Conservation (phyloP, 2,113 vertebrate species). For the Clarias gariepinus region DNA sequence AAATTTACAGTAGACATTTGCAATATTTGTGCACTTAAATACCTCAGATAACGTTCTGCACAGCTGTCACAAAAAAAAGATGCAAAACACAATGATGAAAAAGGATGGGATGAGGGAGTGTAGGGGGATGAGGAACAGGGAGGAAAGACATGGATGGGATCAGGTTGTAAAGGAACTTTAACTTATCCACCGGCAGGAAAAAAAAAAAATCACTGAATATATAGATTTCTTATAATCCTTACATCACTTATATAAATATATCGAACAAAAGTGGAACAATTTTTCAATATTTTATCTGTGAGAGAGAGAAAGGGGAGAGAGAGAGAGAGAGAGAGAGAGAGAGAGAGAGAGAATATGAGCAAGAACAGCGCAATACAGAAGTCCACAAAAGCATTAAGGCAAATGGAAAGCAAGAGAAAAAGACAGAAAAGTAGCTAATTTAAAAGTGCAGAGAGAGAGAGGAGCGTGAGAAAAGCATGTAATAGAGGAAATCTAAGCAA, state of each 20-base stretch:
- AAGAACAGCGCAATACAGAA: conserved; percentile 75
- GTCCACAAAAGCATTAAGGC: conserved; percentile 81
- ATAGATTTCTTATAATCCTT: conserved; percentile 82
- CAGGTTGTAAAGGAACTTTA: conserved; percentile 62
- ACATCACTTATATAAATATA: conserved; percentile 86
- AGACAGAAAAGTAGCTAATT: conserved; percentile 43
- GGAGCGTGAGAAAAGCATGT: not conserved
- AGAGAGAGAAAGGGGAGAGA: conserved; percentile 33
- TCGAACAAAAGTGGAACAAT: conserved; percentile 65
- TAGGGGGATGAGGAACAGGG: conserved; percentile 54
- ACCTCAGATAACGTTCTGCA: conserved; percentile 78
- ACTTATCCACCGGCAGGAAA: conserved; percentile 67
- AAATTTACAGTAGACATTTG: conserved; percentile 85
- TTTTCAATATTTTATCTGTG: conserved; percentile 58
- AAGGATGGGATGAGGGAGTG: conserved; percentile 21
- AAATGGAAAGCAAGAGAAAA: conserved; percentile 73
- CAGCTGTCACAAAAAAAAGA: conserved; percentile 44
- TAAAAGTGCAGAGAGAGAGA: conserved; percentile 36
- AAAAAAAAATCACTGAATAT: conserved; percentile 77
- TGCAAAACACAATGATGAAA: conserved; percentile 51
- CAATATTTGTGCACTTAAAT: conserved; percentile 82
- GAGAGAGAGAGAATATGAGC: conserved; percentile 25
- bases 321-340: conserved; percentile 39
- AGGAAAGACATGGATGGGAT: conserved; percentile 72
- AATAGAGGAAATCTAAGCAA: conserved; percentile 11